Evolutionary conservation across 2,888 invertebrate genomes (phyloP).

Genomic region (Cephalotes varians): DNA sequence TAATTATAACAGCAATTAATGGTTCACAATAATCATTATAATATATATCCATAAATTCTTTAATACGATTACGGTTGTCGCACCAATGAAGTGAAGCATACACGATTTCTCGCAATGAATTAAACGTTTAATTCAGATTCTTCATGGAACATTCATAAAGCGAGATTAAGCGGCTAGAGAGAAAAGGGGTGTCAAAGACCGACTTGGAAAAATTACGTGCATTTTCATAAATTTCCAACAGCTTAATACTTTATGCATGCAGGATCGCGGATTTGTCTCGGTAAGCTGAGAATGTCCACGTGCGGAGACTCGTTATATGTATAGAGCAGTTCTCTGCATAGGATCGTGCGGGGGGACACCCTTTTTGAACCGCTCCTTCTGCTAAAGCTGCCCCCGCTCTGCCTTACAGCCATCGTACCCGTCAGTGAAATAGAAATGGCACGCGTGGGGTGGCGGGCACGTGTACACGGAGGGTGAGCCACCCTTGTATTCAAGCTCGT

Average conservation of each 20-base stretch:
- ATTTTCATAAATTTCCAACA: slow-evolving; percentile 85
- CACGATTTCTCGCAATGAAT: slow-evolving; percentile 18
- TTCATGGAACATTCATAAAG: slow-evolving; percentile 46
- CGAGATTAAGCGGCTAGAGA: slow-evolving; percentile 32
- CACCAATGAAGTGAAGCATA: neutral
- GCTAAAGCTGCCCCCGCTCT: slow-evolving; percentile 51
- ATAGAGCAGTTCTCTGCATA: slow-evolving; percentile 63
- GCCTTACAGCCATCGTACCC: slow-evolving; percentile 64
- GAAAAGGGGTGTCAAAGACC: slow-evolving; percentile 26
- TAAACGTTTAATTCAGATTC: slow-evolving; percentile 45
- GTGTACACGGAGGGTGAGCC: slow-evolving; percentile 76
- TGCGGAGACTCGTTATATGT: slow-evolving; percentile 72
- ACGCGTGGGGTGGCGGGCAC: slow-evolving; percentile 80
- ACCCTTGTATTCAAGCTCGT: slow-evolving; percentile 69
- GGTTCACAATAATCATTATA: neutral
- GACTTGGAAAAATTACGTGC: slow-evolving; percentile 78
- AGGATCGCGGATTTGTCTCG: slow-evolving; percentile 85
- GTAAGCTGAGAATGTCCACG: slow-evolving; percentile 86
- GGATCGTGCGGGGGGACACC: slow-evolving; percentile 64
- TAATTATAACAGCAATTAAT: neutral
- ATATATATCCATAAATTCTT: neutral
- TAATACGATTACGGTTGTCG: neutral
- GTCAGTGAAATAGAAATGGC: slow-evolving; percentile 75
- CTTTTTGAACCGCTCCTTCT: slow-evolving; percentile 62
- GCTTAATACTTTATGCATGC: slow-evolving; percentile 85